Evolutionary conservation across 2,888 invertebrate species (phyloP), one percentile per base, ranked within the genome.

Genomic region (Celastrina argiolus): DNA sequence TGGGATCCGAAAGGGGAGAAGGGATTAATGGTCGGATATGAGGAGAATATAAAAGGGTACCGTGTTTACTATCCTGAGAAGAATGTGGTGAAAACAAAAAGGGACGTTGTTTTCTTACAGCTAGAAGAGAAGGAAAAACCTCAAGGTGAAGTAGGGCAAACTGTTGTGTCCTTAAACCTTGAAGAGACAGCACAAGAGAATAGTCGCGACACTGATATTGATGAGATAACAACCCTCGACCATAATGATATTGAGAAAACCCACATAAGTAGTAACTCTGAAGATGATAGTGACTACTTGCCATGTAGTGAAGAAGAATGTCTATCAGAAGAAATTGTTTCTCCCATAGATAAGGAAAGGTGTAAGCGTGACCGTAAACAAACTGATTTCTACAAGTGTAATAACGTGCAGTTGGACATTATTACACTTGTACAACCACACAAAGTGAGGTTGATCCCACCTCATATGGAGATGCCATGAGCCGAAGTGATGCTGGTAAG

Each of bases 41-140:
- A 63, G 2, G 66, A 69, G 10, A 31, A 41, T 12, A 45, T 56
- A 0, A 70, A 70, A 59, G 69, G 70, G 0, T 69, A 66, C 39
- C 64, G 71, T 64, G 56, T 71, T 22, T 71, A 59, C n/a, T 70
- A 61, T 34, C 16, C 68, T n/a, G 5, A 68, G 0, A 66, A 64
- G n/a, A 69, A 67, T 39, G 18, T 1, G 16, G 68, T 71, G 6
- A 59, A 68, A 10, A 36, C 41, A 8, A 70, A 69, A 51, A 42
- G 71, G 63, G 70, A 71, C 63, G 14, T 70, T n/a, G 66, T 68
- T 3, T 71, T 65, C 28, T 39, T 65, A 39, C 5, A 58, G 7
- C 12, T 39, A 6, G 12, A 61, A 12, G 18, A 36, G 2, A 7
- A 61, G 26, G 22, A 12, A 22, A 26, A 22, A 16, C 8, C 22